These are phyloP conservation scores for Python bivittatus DNA, from an alignment of 2,113 vertebrate genomes.

Conservation along the genomic window DNA sequence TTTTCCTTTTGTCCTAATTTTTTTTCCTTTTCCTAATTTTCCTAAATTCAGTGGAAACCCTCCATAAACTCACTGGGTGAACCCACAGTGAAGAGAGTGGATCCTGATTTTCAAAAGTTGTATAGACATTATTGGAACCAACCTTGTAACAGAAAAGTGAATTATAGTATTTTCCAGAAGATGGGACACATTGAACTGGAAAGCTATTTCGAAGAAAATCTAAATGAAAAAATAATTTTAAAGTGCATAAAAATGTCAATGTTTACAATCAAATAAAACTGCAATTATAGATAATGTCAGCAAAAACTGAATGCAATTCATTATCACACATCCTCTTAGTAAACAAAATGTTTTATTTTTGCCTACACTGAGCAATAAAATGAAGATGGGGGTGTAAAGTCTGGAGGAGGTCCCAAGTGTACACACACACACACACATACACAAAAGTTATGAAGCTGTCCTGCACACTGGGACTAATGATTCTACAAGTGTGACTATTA, in stretches of 20 bases:
- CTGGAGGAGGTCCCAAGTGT: neutral
- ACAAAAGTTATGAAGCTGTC: neutral
- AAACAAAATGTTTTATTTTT: neutral
- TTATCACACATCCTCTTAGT: neutral
- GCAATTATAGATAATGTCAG: neutral
- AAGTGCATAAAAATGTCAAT: neutral
- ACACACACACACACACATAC: neutral
- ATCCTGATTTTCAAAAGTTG: neutral
- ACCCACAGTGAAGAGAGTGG: neutral
- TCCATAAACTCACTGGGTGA: neutral
- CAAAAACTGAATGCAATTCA: neutral
- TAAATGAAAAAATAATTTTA: conserved; percentile 62
- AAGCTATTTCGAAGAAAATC: conserved; percentile 86
- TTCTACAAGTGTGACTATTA: neutral
- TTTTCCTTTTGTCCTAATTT: neutral
- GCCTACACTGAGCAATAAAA: neutral
- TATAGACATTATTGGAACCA: conserved; percentile 37
- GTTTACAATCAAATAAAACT: neutral
- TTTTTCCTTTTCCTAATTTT: too few relatives aligned
- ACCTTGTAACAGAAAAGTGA: conserved; percentile 87
- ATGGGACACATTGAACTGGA: conserved; percentile 84
- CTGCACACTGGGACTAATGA: neutral
- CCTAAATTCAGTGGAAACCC: neutral
- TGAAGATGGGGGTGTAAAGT: neutral
- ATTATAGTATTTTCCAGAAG: conserved; percentile 81